phyloP scores from a whole-genome alignment of 2,113 vertebrate genomes.

The Thomomys bottae region DNA sequence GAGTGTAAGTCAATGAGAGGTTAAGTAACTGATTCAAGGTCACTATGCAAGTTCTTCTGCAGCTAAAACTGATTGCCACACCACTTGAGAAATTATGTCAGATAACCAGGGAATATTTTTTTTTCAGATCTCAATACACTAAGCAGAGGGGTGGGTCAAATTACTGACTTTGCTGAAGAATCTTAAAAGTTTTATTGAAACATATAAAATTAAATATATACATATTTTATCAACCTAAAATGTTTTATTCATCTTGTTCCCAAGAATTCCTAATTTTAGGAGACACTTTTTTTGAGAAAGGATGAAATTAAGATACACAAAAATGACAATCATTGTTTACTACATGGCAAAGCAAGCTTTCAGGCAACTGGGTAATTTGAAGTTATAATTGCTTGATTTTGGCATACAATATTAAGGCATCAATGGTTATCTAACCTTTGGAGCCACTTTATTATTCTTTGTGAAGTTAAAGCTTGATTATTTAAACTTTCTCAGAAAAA shows the following conservation, averaged over 20 bases:
- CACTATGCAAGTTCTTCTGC: constrained; percentile 24
- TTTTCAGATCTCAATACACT: constrained; percentile 47
- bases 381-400: neutral
- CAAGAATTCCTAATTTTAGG: constrained; percentile 38
- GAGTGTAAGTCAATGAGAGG: constrained; percentile 71
- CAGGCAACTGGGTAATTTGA: neutral
- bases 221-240: neutral
- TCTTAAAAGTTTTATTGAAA: neutral
- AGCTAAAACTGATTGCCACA: constrained; percentile 50
- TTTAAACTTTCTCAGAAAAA: constrained; percentile 47
- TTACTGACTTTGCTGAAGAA: neutral
- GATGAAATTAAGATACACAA: neutral
- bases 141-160: constrained; percentile 25
- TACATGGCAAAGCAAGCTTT: neutral
- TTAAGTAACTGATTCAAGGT: constrained; percentile 70
- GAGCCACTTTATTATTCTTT: constrained; percentile 32
- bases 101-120: neutral
- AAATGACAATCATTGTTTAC: neutral
- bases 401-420: neutral
- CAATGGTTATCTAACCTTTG: neutral
- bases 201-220: neutral
- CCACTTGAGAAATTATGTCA: constrained; percentile 57
- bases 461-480: constrained; percentile 55
- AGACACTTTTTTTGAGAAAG: neutral
- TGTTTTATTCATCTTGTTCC: neutral